Conservation (phyloP, 2,797 vertebrate species). For the Poeciliopsis gracilis region DNA sequence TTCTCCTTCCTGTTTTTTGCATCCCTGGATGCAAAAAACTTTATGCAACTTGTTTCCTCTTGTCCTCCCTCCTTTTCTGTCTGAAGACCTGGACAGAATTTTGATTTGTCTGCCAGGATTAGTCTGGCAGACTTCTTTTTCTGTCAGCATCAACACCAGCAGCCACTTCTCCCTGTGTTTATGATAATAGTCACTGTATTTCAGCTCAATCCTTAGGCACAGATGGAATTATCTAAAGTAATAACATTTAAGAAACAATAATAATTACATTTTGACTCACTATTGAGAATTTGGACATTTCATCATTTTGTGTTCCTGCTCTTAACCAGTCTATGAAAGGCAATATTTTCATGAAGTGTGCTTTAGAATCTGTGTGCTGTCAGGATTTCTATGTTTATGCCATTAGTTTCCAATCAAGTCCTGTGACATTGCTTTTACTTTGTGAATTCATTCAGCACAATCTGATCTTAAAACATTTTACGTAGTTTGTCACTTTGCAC, state of each 20-base stretch:
- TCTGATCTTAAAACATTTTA: conserved; percentile 15
- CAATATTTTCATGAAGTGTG: background rate
- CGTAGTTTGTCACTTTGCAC: conserved; percentile 4
- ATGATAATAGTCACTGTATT: background rate
- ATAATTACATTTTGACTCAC: background rate
- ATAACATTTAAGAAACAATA: background rate
- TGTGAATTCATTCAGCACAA: background rate
- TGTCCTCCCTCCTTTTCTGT: conserved; percentile 41
- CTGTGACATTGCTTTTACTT: background rate
- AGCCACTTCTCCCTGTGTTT: background rate
- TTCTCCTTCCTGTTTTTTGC: conserved; percentile 42
- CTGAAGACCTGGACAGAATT: conserved; percentile 50
- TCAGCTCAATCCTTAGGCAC: background rate
- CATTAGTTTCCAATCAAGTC: background rate
- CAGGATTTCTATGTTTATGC: background rate
- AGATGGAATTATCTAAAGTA: background rate
- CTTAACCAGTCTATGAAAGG: background rate
- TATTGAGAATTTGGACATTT: background rate
- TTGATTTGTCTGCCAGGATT: conserved; percentile 34
- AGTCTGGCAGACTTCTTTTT: background rate
- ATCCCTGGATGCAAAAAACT: conserved; percentile 49
- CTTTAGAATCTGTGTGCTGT: no score
- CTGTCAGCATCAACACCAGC: background rate
- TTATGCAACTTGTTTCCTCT: conserved; percentile 37
- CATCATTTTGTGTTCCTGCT: background rate